phyloP scores from a whole-genome alignment of 2,113 vertebrate genomes.

The Irena cyanogastra region DNA sequence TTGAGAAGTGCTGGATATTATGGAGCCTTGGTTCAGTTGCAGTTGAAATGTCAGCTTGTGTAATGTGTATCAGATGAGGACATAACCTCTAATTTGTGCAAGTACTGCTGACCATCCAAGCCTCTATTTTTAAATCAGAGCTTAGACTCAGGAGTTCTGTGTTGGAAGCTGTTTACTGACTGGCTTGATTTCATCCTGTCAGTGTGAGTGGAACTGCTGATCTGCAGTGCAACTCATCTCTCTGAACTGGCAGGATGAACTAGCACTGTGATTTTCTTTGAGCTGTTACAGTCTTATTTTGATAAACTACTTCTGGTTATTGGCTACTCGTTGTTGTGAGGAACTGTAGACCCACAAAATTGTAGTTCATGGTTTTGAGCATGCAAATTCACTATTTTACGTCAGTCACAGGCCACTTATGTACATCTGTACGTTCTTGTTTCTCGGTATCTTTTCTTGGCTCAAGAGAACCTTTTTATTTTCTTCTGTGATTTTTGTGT shows the following conservation, averaged over 20 bases:
- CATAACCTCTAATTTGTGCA: not conserved
- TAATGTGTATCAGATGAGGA: not conserved
- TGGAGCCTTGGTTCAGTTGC: not conserved
- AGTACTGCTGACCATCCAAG: not conserved
- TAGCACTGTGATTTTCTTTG: not conserved
- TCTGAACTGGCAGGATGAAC: not conserved
- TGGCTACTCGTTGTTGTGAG: not conserved
- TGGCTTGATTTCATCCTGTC: not conserved
- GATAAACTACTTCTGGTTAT: not conserved
- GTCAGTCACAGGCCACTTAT: not conserved
- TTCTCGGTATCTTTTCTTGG: not conserved
- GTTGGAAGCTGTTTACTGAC: not conserved
- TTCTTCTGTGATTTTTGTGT: not conserved
- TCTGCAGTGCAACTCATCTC: not conserved
- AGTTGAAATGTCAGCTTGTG: not conserved
- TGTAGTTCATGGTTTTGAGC: not conserved
- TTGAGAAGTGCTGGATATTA: not conserved
- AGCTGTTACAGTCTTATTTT: not conserved
- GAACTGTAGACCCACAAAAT: not conserved
- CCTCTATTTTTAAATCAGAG: not conserved
- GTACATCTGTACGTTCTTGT: not conserved
- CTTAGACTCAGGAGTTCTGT: not conserved
- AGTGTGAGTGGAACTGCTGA: not conserved
- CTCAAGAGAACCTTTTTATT: not conserved
- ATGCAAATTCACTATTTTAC: not conserved